Conservation (phyloP, 2,113 vertebrate species). For the Xyrauchen texanus region DNA sequence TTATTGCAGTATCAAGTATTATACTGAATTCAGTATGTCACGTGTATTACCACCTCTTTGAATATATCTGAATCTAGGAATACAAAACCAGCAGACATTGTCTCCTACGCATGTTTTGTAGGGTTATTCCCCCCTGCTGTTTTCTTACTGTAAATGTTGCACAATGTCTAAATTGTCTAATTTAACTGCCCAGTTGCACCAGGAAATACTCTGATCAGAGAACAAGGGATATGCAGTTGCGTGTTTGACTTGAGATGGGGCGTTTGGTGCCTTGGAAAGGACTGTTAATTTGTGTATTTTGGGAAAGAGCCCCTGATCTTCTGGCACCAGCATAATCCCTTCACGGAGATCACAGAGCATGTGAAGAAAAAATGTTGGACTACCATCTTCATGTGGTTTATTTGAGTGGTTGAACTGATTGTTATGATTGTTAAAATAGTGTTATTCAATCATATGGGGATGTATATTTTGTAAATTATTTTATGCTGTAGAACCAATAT, state of each 20-base stretch:
- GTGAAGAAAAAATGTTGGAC: slow-evolving; percentile 34
- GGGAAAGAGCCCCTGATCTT: slow-evolving; percentile 24
- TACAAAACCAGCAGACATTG: slow-evolving; percentile 42
- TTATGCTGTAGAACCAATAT: slow-evolving; percentile 71
- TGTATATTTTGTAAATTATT: slow-evolving; percentile 78
- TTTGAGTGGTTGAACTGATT: slow-evolving; percentile 32
- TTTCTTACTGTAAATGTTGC: slow-evolving; percentile 66
- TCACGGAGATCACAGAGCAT: slow-evolving; percentile 46
- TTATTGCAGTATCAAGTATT: not conserved
- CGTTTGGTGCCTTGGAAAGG: slow-evolving; percentile 27
- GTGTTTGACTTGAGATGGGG: slow-evolving; percentile 26
- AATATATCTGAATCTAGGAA: slow-evolving; percentile 33
- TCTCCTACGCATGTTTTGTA: slow-evolving; percentile 64
- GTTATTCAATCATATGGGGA: slow-evolving; percentile 58
- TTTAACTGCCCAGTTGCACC: slow-evolving; percentile 10
- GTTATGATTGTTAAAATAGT: slow-evolving; percentile 55
- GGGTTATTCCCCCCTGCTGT: slow-evolving; percentile 44
- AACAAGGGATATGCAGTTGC: slow-evolving; percentile 32
- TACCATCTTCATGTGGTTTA: too few relatives aligned
- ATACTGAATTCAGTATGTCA: not conserved
- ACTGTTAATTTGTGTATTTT: slow-evolving; percentile 19
- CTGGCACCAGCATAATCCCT: slow-evolving; percentile 51
- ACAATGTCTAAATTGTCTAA: slow-evolving; percentile 53
- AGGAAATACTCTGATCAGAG: not conserved
- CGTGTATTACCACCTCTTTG: slow-evolving; percentile 17